Conservation (phyloP, 2,113 vertebrate species). For the Alethe castanea region DNA sequence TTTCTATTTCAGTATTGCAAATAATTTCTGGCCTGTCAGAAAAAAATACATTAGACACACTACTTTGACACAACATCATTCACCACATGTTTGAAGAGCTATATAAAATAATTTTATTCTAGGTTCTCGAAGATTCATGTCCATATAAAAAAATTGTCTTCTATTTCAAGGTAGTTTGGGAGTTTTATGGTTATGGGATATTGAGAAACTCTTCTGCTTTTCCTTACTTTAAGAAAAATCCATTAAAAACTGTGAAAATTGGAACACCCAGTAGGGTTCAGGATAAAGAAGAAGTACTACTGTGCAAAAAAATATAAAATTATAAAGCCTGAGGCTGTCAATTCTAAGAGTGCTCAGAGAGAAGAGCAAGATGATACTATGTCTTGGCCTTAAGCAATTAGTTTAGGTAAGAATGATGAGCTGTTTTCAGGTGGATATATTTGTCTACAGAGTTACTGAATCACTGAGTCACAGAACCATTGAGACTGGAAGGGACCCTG, state of each 20-base stretch:
- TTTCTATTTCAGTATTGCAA: not conserved
- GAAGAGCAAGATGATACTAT: not conserved
- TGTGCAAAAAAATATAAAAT: not conserved
- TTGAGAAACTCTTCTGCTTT: not conserved
- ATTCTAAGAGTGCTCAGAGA: not conserved
- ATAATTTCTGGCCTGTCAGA: not conserved
- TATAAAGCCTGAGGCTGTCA: not conserved
- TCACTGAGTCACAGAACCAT: not conserved
- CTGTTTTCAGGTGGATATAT: not conserved
- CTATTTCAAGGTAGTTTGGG: not conserved
- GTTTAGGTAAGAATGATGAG: not conserved
- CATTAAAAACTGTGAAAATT: not conserved
- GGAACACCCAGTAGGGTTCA: not conserved
- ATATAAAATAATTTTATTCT: not conserved
- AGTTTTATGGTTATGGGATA: not conserved
- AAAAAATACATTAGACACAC: not conserved
- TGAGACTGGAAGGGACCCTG: not conserved
- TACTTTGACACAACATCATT: not conserved
- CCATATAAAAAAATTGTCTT: not conserved
- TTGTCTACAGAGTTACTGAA: not conserved
- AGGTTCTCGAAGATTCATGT: not conserved
- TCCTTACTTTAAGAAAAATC: not conserved
- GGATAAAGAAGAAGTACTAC: not conserved
- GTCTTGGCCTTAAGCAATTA: not conserved
- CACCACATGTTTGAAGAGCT: not conserved